Conservation (phyloP, 1,140 invertebrate genomes). For the Frieseomelitta varia region DNA sequence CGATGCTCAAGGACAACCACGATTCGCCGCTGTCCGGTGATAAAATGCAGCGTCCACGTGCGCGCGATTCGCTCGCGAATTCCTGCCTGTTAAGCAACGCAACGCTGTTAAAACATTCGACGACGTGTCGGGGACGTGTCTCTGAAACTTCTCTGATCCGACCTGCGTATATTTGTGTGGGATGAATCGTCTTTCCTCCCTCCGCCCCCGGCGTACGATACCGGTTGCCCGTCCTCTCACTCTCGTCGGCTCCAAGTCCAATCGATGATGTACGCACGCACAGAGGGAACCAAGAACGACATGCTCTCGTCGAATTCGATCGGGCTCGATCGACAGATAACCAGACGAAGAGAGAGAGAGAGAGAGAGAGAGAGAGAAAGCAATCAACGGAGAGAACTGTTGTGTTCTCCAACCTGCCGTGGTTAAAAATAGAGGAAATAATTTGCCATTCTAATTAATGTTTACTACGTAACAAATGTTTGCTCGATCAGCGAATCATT, state of each 20-base stretch:
- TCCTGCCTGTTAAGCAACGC: not conserved
- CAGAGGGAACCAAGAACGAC: not conserved
- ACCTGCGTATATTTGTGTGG: conserved; percentile 19
- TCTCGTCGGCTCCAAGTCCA: conserved; percentile 39
- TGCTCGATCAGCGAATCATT: not conserved
- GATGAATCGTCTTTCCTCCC: conserved; percentile 28
- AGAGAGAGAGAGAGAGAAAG: not conserved
- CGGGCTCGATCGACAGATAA: not conserved
- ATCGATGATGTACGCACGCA: conserved; percentile 41
- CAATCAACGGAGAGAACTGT: too few species aligned
- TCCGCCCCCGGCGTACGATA: conserved; percentile 45
- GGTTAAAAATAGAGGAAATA: not conserved
- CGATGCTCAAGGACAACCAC: conserved; percentile 39
- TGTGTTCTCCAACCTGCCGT: not conserved
- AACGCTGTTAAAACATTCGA: not conserved
- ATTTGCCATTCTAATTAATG: conserved; percentile 18
- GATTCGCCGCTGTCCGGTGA: not conserved
- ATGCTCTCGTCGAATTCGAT: conserved; percentile 49
- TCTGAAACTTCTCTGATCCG: not conserved
- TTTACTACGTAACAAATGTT: not conserved
- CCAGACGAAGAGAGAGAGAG: not conserved
- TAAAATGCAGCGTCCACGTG: conserved; percentile 19
- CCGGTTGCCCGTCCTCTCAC: conserved; percentile 68
- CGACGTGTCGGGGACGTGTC: too few species aligned
- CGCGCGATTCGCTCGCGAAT: conserved; percentile 14